Evolutionary conservation across 2,888 invertebrate genomes (phyloP), one percentile per base, ranked within the genome.

Genomic region (Acrobasis suavella): DNA sequence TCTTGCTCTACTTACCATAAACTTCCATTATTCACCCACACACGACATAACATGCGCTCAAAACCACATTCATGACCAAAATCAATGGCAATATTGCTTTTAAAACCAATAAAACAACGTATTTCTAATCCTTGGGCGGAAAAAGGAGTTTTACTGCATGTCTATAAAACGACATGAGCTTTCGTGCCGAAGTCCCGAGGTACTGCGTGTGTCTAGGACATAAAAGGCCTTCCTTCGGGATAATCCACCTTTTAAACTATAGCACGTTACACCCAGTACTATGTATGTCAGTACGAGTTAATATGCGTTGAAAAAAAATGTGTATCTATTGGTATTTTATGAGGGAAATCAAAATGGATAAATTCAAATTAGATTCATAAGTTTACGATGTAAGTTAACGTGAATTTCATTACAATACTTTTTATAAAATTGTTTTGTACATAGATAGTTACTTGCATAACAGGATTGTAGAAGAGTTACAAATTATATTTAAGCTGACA

Each of bases 221-320:
- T 60, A 60, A 60, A 50, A 52, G 16, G 14, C 51, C 46, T 52
- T 52, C 39, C 42, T 52, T 12, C 32, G 22, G 54, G 54, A 54
- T 52, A 61, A 46, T 61, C 61, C 54, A 61, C 52, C 16, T 52
- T 52, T 54, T 54, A 60, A 32, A 5, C n/a, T 2, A 58, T 39
- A 22, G 22, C 42, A 58, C 42, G 46, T 58, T 15, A 9, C 14
- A 9, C 9, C 46, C 16, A 16, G 39, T 42, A 22, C 10, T 9
- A 17, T 9, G 14, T 12, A 42, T 10, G 42, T 42, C 10, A 0
- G 22, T 51, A 42, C 42, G 10, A 5, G 5, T 6, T 15, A 50
- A 10, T 22, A 22, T 22, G 22, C 22, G 1, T 22, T 22, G 22
- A 22, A 22, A 22, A 22, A 2, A 22, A 3, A 22, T 22, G 15